These are phyloP conservation scores for Anastrepha ludens DNA, from an alignment of 1,140 invertebrate species.

Conservation along the genomic window DNA sequence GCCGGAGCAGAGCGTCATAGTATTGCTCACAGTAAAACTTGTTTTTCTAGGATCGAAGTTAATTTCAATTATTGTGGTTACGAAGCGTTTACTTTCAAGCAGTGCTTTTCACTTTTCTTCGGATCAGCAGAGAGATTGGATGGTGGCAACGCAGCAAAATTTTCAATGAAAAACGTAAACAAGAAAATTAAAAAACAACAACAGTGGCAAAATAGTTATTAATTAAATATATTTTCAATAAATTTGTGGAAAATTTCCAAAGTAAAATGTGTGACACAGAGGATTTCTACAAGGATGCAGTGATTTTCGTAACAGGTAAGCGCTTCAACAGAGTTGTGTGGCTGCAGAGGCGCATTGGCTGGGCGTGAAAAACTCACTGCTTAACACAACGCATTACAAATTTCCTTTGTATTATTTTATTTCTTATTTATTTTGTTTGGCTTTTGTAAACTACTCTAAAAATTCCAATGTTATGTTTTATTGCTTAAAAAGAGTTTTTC, in stretches of 20 bases:
- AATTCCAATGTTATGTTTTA: background rate
- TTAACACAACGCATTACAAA: too few relatives aligned
- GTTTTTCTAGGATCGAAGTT: slow-evolving; percentile 64
- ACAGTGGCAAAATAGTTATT: background rate
- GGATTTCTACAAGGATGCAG: slow-evolving; percentile 65
- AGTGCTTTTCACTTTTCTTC: slow-evolving; percentile 64
- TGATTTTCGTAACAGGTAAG: slow-evolving; percentile 72
- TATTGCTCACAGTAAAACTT: slow-evolving; percentile 59
- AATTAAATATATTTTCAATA: background rate
- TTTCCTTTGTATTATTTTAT: too few relatives aligned
- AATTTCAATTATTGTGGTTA: background rate
- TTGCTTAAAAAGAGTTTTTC: background rate
- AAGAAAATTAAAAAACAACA: background rate
- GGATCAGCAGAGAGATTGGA: slow-evolving; percentile 45
- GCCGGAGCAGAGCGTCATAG: background rate
- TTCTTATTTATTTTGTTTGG: too few relatives aligned
- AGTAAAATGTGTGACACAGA: background rate
- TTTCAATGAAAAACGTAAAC: background rate
- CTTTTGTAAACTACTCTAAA: background rate
- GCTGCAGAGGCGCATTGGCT: background rate
- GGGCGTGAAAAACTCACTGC: background rate
- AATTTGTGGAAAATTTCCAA: background rate
- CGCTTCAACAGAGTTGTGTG: background rate
- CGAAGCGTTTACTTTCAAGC: background rate
- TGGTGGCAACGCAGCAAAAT: background rate